A percentile compares a stretch with the other conserved stretches of the same genome.
phyloP scores from a whole-genome alignment of 2,113 vertebrate genomes.

The Laticauda colubrina region DNA sequence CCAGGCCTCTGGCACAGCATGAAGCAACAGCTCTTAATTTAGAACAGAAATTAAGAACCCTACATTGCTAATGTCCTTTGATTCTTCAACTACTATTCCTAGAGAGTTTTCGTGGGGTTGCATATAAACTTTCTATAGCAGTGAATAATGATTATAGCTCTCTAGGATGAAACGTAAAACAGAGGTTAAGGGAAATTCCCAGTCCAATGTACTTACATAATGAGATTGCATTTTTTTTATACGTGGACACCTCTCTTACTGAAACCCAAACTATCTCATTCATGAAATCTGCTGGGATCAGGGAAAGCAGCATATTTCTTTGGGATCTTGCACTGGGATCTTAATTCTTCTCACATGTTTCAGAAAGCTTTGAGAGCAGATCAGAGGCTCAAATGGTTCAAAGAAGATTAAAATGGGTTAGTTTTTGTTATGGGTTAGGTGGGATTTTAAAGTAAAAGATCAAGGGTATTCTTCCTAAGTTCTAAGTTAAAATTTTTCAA shows the following conservation, averaged over 20 bases:
- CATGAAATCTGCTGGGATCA: not conserved
- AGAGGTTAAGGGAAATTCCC: not conserved
- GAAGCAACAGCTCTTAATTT: not conserved
- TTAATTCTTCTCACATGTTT: not conserved
- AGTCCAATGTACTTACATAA: not conserved
- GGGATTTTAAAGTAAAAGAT: not conserved
- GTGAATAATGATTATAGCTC: not conserved
- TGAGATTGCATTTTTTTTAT: not conserved
- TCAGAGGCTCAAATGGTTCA: not conserved
- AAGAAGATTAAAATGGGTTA: not conserved
- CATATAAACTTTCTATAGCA: not conserved
- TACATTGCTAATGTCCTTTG: not conserved
- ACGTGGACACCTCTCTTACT: not conserved
- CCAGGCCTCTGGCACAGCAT: not conserved
- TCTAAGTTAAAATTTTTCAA: not conserved
- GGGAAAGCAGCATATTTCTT: not conserved
- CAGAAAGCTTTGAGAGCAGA: not conserved
- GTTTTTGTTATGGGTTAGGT: not conserved
- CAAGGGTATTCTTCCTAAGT: not conserved
- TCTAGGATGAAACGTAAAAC: not conserved
- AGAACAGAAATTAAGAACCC: not conserved
- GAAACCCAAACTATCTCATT: not conserved
- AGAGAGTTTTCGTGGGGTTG: not conserved
- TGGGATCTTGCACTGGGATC: not conserved
- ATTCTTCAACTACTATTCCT: not conserved